phyloP scores from a whole-genome alignment of 1,140 invertebrate genomes.

The Battus philenor region DNA sequence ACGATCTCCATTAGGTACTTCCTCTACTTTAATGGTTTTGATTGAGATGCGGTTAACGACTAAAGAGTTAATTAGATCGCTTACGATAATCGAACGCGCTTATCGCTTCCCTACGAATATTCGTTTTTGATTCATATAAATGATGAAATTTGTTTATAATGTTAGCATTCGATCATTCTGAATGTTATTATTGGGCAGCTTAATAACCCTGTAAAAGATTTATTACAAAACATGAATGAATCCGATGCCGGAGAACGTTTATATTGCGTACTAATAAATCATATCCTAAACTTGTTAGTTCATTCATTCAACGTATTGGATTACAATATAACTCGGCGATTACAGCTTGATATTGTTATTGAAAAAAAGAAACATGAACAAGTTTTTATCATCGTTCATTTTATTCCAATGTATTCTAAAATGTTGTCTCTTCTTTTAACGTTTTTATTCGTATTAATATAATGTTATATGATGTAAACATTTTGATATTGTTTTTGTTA shows the following conservation, averaged over 20 bases:
- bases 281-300: constrained; percentile 22
- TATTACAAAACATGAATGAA: constrained; percentile 31
- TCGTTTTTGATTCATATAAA: constrained; percentile 10
- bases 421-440: too few species aligned
- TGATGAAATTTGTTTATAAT: constrained; percentile 3
- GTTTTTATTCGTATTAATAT: too few species aligned
- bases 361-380: constrained; percentile 8
- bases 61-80: constrained; percentile 44
- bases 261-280: constrained; percentile 24
- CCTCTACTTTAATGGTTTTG: constrained; percentile 51
- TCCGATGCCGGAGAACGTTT: constrained; percentile 21
- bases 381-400: constrained; percentile 26
- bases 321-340: too few species aligned
- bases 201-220: constrained; percentile 34
- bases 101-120: background rate
- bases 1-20: constrained; percentile 57
- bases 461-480: too few species aligned
- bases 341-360: constrained; percentile 20
- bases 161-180: background rate
- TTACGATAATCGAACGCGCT: constrained; percentile 21
- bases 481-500: too few species aligned
- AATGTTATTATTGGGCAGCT: constrained; percentile 18
- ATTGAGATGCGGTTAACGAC: constrained; percentile 47
- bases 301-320: constrained; percentile 21
- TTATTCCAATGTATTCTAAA: too few species aligned